Evolutionary conservation across 2,113 vertebrate species (phyloP).

Genomic region (Gymnorhina tibicen): DNA sequence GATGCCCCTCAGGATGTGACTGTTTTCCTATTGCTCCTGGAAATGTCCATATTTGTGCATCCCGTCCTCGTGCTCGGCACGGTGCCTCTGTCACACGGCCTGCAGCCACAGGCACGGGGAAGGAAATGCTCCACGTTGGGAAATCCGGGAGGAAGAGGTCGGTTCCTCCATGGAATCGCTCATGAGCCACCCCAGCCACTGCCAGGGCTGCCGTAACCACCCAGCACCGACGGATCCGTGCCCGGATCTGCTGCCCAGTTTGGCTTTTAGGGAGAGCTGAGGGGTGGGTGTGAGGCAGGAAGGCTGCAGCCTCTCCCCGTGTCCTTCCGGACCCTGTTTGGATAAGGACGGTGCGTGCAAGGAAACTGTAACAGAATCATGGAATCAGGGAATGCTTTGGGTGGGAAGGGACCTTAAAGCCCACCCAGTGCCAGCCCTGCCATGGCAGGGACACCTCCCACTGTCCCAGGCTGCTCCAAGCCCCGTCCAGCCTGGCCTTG

Average conservation of each 20-base stretch:
- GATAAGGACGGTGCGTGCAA: neutral
- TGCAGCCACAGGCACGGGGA: accelerated
- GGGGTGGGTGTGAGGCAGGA: too few species aligned
- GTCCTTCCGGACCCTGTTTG: neutral
- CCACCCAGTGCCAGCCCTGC: accelerated
- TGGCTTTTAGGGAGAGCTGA: neutral
- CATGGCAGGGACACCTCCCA: neutral
- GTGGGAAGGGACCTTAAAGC: accelerated
- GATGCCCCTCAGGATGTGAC: accelerated
- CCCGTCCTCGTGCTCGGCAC: neutral
- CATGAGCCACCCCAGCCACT: neutral
- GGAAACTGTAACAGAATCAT: neutral
- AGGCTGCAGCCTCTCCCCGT: neutral
- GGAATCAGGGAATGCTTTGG: too few species aligned
- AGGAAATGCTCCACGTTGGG: accelerated
- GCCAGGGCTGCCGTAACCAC: neutral
- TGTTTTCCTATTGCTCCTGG: neutral
- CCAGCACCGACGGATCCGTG: accelerated
- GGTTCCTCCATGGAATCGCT: neutral
- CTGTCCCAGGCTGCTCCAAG: neutral
- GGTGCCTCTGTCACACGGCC: neutral
- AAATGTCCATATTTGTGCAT: neutral
- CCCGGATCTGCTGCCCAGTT: accelerated
- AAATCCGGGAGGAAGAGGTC: neutral
- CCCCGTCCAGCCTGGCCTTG: neutral